Percentiles rank a stretch among this genome's conserved stretches.
These are phyloP conservation scores for Eupithecia abbreviata DNA, from an alignment of 2,888 invertebrate genomes.

Conservation along the genomic window DNA sequence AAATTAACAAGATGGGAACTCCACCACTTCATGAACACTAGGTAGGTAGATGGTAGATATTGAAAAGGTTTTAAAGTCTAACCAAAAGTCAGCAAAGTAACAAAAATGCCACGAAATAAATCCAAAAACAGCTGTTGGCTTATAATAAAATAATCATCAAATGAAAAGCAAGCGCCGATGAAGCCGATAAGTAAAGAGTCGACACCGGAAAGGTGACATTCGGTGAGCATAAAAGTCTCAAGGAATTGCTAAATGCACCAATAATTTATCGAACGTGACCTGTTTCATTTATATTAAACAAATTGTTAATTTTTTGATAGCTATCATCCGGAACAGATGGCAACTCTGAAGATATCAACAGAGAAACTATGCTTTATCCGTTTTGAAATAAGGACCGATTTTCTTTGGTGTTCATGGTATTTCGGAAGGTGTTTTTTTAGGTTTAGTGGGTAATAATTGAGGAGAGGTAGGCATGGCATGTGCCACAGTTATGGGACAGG, in stretches of 20 bases:
- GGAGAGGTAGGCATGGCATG: conserved; percentile 78
- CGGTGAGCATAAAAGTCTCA: conserved; percentile 75
- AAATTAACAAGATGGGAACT: background rate
- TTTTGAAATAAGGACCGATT: conserved; percentile 36
- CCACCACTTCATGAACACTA: background rate
- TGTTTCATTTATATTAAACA: conserved; percentile 83
- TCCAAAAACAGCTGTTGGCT: conserved; percentile 61
- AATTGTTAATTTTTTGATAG: conserved; percentile 84
- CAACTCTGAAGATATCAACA: conserved; percentile 42
- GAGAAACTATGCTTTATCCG: conserved; percentile 42
- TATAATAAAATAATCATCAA: conserved; percentile 65
- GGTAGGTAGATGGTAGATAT: background rate
- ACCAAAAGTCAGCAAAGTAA: background rate
- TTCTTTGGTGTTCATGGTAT: conserved; percentile 41
- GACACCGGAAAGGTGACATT: conserved; percentile 79
- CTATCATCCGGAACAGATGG: conserved; percentile 82
- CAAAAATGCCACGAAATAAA: background rate
- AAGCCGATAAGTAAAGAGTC: conserved; percentile 71
- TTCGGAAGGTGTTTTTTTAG: conserved; percentile 70
- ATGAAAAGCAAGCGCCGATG: conserved; percentile 70
- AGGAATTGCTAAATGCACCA: conserved; percentile 73
- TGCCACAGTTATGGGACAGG: conserved; percentile 81
- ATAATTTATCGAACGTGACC: conserved; percentile 81
- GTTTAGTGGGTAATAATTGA: conserved; percentile 72
- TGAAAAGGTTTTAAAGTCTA: background rate